Percentiles rank a stretch among this genome's conserved stretches.
phyloP scores from a whole-genome alignment of 2,797 vertebrate genomes.

The Rhinella marina region DNA sequence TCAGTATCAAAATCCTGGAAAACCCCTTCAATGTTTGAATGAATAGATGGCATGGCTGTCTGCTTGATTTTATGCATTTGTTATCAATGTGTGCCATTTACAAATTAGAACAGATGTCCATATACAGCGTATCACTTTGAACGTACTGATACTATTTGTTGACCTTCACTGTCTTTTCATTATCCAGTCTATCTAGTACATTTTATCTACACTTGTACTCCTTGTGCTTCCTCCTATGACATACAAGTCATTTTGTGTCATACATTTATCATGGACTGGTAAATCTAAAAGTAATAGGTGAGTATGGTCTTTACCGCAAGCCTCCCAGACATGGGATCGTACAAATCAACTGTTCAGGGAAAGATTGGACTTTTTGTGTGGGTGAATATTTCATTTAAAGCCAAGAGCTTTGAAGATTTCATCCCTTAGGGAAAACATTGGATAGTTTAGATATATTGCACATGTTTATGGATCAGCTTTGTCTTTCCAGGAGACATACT shows the following conservation, averaged over 20 bases:
- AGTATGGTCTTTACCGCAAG: background rate
- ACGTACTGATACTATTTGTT: too few species aligned
- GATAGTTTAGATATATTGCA: slow-evolving; percentile 30
- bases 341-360: background rate
- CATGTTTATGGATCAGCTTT: slow-evolving; percentile 15
- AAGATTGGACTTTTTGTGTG: background rate
- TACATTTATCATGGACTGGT: background rate
- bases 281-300: background rate
- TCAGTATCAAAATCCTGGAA: too few species aligned
- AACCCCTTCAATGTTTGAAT: too few species aligned
- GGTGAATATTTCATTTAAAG: background rate
- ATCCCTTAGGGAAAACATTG: slow-evolving; percentile 12
- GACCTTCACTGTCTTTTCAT: too few species aligned
- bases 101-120: too few species aligned
- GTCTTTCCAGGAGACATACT: slow-evolving; percentile 6
- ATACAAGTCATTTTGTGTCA: background rate
- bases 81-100: too few species aligned
- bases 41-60: too few species aligned
- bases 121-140: too few species aligned
- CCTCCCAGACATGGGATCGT: background rate
- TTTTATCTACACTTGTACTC: too few species aligned
- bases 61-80: too few species aligned
- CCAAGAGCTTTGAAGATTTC: slow-evolving; percentile 32
- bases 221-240: too few species aligned
- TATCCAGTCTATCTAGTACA: too few species aligned